phyloP scores from a whole-genome alignment of 2,113 vertebrate species.

The Spizaetus ornatus region DNA sequence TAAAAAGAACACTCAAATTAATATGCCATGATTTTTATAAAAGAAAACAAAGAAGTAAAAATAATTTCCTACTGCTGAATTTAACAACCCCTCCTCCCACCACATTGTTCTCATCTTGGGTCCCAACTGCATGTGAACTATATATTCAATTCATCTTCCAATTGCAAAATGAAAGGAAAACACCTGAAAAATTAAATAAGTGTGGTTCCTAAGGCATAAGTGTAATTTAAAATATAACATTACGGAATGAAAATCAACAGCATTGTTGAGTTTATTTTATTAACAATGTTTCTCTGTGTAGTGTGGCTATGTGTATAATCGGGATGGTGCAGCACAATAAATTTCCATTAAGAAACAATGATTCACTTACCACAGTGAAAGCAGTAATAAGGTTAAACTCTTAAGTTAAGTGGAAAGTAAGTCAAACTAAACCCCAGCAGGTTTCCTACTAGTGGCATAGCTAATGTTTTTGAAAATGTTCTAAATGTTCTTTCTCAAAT shows the following conservation, averaged over 20 bases:
- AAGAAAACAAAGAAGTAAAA: neutral
- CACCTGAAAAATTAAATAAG: neutral
- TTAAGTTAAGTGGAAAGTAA: slow-evolving; percentile 51
- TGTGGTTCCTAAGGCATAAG: neutral
- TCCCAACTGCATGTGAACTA: neutral
- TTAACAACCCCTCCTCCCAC: neutral
- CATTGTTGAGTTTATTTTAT: neutral
- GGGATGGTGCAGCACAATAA: neutral
- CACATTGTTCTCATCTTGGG: neutral
- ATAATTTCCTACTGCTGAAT: neutral
- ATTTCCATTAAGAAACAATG: slow-evolving; percentile 51
- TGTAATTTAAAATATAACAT: slow-evolving; percentile 6
- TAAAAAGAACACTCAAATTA: neutral
- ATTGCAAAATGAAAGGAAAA: neutral
- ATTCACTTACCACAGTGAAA: slow-evolving; percentile 24
- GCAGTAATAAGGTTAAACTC: slow-evolving; percentile 48
- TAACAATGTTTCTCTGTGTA: slow-evolving; percentile 7
- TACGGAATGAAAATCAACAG: neutral
- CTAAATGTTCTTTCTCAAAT: slow-evolving; percentile 51
- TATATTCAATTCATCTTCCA: neutral
- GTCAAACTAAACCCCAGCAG: slow-evolving; percentile 57
- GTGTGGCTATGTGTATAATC: neutral
- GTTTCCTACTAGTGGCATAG: slow-evolving; percentile 33
- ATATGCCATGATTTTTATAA: neutral
- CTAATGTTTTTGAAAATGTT: slow-evolving; percentile 60